These are phyloP conservation scores for Nothoprocta pentlandii DNA, from an alignment of 2,113 vertebrate species.

Conservation along the genomic window DNA sequence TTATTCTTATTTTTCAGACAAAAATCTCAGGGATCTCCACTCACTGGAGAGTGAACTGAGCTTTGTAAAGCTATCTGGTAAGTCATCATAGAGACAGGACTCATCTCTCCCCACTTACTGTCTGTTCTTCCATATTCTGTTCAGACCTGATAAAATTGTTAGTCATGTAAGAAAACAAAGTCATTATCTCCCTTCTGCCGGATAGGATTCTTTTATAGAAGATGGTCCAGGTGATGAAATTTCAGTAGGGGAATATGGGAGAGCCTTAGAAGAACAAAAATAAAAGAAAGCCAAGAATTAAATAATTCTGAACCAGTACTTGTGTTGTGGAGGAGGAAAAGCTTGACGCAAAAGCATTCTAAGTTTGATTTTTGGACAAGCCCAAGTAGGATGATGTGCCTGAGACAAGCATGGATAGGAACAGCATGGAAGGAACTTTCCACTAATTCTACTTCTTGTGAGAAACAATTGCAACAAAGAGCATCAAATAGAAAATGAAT, in stretches of 20 bases:
- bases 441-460: neutral
- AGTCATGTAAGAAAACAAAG: fast-evolving
- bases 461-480: slow-evolving; percentile 1
- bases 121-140: neutral
- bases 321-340: neutral
- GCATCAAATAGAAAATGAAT: neutral
- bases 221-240: neutral
- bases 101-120: neutral
- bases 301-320: neutral
- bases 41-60: neutral
- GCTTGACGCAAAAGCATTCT: neutral
- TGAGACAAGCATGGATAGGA: neutral
- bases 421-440: neutral
- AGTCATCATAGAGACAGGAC: neutral
- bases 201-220: neutral
- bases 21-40: neutral
- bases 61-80: neutral
- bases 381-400: neutral
- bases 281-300: neutral
- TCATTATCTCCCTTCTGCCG: neutral
- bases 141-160: neutral
- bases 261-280: neutral
- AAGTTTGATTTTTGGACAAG: neutral
- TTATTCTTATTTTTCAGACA: neutral
- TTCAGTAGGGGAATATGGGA: neutral